Conservation (phyloP, 2,888 invertebrate species). For the Pachliopta kotzebuea region DNA sequence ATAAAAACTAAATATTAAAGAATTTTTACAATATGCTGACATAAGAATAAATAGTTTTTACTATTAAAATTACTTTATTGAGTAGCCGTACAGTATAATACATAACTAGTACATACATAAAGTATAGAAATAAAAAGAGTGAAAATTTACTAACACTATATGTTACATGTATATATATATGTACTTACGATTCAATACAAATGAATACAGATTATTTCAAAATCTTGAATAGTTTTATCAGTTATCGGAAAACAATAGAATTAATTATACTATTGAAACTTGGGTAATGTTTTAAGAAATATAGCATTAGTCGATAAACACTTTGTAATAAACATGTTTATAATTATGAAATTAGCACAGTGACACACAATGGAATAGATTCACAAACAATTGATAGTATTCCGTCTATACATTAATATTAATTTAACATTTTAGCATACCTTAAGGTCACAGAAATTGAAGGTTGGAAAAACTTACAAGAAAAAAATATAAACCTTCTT, state of each 20-base stretch:
- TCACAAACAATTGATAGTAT: neutral
- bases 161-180: neutral
- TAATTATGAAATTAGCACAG: neutral
- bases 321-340: neutral
- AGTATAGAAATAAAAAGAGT: neutral
- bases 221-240: conserved; percentile 26
- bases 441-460: too few relatives aligned
- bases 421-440: too few relatives aligned
- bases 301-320: neutral
- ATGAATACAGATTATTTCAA: conserved; percentile 13
- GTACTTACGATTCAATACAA: neutral
- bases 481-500: too few relatives aligned
- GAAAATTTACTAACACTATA: neutral
- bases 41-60: too few relatives aligned
- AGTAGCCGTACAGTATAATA: too few relatives aligned
- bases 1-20: too few relatives aligned
- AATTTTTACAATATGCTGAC: too few relatives aligned
- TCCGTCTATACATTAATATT: too few relatives aligned
- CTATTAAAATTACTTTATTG: too few relatives aligned
- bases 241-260: conserved; percentile 27
- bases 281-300: conserved; percentile 15
- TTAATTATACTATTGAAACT: conserved; percentile 14
- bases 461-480: too few relatives aligned
- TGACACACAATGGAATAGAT: neutral
- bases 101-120: too few relatives aligned